Conservation (phyloP, 2,888 invertebrate genomes). For the Spialia ferax region DNA sequence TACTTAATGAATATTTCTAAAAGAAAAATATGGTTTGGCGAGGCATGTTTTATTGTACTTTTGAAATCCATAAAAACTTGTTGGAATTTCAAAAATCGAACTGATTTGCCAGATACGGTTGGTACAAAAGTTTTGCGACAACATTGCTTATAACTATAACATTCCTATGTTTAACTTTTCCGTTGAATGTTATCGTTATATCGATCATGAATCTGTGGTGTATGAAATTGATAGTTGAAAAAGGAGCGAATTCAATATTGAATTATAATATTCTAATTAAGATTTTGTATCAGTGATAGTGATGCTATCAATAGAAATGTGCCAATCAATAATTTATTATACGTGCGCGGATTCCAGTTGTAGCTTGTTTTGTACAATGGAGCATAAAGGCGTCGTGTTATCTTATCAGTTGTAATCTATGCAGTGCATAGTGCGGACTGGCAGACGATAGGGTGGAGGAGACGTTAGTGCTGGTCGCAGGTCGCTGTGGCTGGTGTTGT, state of each 20-base stretch:
- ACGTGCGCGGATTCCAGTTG: slow-evolving; percentile 2
- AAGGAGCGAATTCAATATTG: not conserved
- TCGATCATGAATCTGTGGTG: no score
- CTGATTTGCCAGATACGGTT: no score
- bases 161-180: no score
- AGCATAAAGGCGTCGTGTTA: slow-evolving; percentile 61
- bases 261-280: no score
- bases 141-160: no score
- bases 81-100: no score
- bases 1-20: not conserved
- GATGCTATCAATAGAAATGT: slow-evolving; percentile 3
- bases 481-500: slow-evolving; percentile 44
- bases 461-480: not conserved
- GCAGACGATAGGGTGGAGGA: slow-evolving; percentile 6
- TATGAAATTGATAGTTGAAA: not conserved
- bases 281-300: not conserved
- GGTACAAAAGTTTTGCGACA: no score
- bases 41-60: no score
- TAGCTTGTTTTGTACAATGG: slow-evolving; percentile 49
- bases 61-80: no score
- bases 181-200: no score
- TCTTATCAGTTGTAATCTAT: slow-evolving; percentile 76
- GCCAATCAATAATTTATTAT: slow-evolving; percentile 8
- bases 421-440: slow-evolving; percentile 53
- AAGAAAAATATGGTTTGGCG: slow-evolving; percentile 26